These are phyloP conservation scores for Fundulus diaphanus DNA, from an alignment of 2,797 vertebrate genomes.

Conservation along the genomic window DNA sequence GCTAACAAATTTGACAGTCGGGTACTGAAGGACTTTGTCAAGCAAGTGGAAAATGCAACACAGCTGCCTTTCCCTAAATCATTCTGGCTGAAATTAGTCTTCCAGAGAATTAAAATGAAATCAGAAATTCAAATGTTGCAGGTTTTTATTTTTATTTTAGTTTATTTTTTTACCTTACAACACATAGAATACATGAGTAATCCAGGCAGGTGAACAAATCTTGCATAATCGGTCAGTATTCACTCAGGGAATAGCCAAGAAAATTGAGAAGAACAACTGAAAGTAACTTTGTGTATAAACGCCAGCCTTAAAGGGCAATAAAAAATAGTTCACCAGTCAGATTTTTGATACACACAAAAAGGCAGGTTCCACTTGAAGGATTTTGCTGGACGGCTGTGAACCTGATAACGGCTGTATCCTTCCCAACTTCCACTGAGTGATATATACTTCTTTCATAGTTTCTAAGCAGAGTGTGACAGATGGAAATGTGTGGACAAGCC, in stretches of 20 bases:
- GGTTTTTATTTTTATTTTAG: no score
- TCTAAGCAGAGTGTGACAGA: constrained; percentile 64
- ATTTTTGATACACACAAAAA: constrained; percentile 28
- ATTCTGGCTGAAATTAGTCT: constrained; percentile 11
- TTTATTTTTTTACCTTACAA: constrained; percentile 6
- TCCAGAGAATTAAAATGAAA: constrained; percentile 7
- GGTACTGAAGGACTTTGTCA: constrained; percentile 18
- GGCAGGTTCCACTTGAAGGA: constrained; percentile 39
- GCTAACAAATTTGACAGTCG: constrained; percentile 41
- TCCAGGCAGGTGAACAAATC: constrained; percentile 21
- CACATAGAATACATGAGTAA: constrained; percentile 6
- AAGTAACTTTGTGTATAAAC: not conserved
- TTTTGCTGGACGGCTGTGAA: constrained; percentile 51
- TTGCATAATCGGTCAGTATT: constrained; percentile 8
- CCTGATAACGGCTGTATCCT: constrained; percentile 56
- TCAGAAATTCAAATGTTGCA: constrained; percentile 7
- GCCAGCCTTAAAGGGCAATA: constrained; percentile 4
- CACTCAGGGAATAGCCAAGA: constrained; percentile 6
- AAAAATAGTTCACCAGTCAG: constrained; percentile 22
- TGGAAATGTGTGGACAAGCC: constrained; percentile 58
- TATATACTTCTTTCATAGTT: constrained; percentile 42
- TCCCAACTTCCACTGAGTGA: constrained; percentile 46
- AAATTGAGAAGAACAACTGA: constrained; percentile 5
- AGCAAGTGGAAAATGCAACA: constrained; percentile 19
- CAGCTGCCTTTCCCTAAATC: constrained; percentile 23